Conservation (phyloP, 2,113 vertebrate species). For the Chinchilla lanigera region DNA sequence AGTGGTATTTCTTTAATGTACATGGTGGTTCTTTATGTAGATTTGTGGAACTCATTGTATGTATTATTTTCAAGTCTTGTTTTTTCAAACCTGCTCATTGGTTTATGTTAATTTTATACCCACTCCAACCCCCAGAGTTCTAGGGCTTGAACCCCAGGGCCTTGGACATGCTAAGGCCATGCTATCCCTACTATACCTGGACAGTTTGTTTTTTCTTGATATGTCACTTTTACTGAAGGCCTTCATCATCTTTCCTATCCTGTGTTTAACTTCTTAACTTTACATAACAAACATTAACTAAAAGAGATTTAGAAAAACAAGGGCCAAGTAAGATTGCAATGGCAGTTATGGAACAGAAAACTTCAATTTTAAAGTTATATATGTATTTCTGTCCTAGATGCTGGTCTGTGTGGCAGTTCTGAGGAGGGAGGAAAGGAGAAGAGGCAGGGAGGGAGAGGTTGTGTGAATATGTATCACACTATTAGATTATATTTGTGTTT, state of each 20-base stretch:
- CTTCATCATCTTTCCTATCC: neutral
- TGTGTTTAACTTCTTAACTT: conserved; percentile 16
- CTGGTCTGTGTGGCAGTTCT: neutral
- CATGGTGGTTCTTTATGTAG: neutral
- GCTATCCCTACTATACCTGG: neutral
- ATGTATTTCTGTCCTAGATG: neutral
- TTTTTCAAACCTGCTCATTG: conserved; percentile 13
- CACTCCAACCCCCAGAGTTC: neutral
- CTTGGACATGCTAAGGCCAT: neutral
- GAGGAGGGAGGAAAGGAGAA: neutral
- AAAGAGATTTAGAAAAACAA: conserved; percentile 18
- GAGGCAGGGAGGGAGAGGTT: neutral
- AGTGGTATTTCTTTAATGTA: neutral
- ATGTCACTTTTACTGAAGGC: neutral
- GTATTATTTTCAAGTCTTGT: conserved; percentile 43
- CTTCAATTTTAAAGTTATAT: neutral
- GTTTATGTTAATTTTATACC: conserved; percentile 43
- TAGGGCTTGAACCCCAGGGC: neutral
- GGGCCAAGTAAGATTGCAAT: neutral
- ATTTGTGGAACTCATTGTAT: neutral
- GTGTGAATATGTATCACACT: neutral
- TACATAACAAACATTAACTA: neutral
- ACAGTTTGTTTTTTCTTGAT: neutral
- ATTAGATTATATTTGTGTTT: neutral
- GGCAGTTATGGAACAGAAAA: neutral